Evolutionary conservation across 1,140 invertebrate genomes (phyloP).

Genomic region (Branchinecta lynchi): DNA sequence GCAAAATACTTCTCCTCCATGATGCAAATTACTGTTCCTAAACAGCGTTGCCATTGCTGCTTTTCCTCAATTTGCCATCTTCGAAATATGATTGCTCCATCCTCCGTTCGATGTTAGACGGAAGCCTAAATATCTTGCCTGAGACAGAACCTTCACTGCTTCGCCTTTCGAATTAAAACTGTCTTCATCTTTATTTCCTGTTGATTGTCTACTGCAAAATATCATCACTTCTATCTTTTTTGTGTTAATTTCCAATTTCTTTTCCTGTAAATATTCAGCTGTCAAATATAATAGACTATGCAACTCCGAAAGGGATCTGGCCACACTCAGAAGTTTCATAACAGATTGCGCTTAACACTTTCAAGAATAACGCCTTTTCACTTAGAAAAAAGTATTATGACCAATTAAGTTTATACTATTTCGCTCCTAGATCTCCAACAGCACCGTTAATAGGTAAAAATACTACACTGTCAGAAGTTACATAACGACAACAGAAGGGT

Average conservation of each 20-base stretch:
- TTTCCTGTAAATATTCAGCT: conserved; percentile 7
- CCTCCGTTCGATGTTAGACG: conserved; percentile 8
- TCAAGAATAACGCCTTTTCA: too few relatives aligned
- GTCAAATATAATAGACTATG: neutral
- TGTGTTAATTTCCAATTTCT: conserved; percentile 7
- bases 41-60: conserved; percentile 8
- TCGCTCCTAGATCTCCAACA: too few relatives aligned
- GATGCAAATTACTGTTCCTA: neutral
- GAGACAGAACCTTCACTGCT: neutral
- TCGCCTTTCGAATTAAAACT: conserved; percentile 1
- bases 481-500: too few relatives aligned
- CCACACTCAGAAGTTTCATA: too few relatives aligned
- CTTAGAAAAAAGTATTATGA: too few relatives aligned
- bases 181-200: conserved; percentile 6
- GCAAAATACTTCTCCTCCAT: neutral
- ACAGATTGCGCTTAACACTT: too few relatives aligned
- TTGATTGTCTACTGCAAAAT: conserved; percentile 2
- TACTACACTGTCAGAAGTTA: too few relatives aligned
- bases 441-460: too few relatives aligned
- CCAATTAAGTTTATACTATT: too few relatives aligned
- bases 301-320: neutral
- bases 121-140: conserved; percentile 1
- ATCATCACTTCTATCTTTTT: conserved; percentile 10
- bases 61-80: conserved; percentile 9
- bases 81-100: conserved; percentile 6